Base-by-base conservation (phyloP, 2,113 vertebrate species). In the Origma solitaria region DNA sequence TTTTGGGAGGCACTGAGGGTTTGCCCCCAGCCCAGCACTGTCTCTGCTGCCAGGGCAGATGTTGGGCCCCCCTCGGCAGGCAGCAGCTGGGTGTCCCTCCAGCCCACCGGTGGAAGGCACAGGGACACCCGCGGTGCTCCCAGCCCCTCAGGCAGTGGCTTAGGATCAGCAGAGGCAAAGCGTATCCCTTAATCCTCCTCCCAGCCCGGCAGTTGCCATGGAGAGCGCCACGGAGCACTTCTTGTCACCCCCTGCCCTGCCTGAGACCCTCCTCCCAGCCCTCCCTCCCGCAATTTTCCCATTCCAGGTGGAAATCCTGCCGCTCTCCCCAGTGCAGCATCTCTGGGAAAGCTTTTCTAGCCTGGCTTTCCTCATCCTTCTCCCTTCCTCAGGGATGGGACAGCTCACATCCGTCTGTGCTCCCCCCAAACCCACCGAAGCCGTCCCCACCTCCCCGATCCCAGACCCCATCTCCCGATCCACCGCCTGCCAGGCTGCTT, bases 61-160 rank as follows among this genome's bases (percentile, higher is more conserved):
- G 49, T 27, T 47, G 35, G 4, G 18, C 1, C 2, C 8, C 8
- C 16, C 15, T 24, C 27, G 53, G 8, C 49, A 24, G 54, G 57
- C 47, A 42, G 72, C 54, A 77, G 58, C 50, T 21, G 45, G 72
- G 6, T 66, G 61, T 17, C 44, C 33, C 66, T 42, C 23, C 13
- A 9, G 37, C 72, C 10, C 0, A 0, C 78, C 28, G 23, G 11
- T 0, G 13, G 77, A 15, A 54, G 49, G 35, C 37, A 30, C 45
- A 25, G 68, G 64, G 42, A 85, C 49, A 45, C 64, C 42, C 69
- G 30, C 15, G 0, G 9, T 2, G 6, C 77, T 83, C 44, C 25
- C 61, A 56, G 51, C 40, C 4, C 0, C 83, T 64, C 57, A 33
- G 73, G 72, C 54, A 35, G 19, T 22, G 86, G 80, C 25, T 94